A percentile compares a stretch with the other conserved stretches of the same genome.
phyloP scores from a whole-genome alignment of 2,888 invertebrate genomes.

The Latrodectus elegans region DNA sequence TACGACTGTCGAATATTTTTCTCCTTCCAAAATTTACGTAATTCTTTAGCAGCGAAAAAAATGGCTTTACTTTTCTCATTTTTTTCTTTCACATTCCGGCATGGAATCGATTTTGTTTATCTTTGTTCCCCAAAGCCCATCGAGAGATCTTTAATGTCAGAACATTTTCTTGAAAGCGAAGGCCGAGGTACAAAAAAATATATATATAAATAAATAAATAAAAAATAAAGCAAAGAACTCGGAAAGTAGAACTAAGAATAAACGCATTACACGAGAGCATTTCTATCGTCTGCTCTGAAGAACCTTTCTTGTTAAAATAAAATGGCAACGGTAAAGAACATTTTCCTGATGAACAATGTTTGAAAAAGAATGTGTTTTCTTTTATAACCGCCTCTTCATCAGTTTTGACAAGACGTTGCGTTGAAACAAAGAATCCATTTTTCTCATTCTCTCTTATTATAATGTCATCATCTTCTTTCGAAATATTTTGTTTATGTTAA shows the following conservation, averaged over 20 bases:
- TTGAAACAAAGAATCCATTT: not conserved
- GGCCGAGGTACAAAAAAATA: not conserved
- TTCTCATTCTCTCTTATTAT: not conserved
- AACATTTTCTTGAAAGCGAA: constrained; percentile 5
- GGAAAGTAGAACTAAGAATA: constrained; percentile 8
- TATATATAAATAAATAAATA: no score
- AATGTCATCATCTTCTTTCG: not conserved
- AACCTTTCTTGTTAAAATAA: constrained; percentile 28
- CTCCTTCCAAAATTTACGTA: not conserved
- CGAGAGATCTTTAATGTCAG: constrained; percentile 16
- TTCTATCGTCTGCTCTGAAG: constrained; percentile 18
- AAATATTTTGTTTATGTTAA: not conserved
- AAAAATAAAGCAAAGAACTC: not conserved
- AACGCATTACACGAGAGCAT: constrained; percentile 39
- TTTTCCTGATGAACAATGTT: constrained; percentile 37
- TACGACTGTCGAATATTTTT: not conserved
- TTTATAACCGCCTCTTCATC: constrained; percentile 1
- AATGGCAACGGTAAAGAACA: constrained; percentile 28
- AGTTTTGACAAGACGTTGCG: constrained; percentile 1
- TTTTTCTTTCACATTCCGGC: constrained; percentile 16
- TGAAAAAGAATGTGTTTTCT: constrained; percentile 10
- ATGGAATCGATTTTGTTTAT: constrained; percentile 16
- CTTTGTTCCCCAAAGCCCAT: constrained; percentile 20
- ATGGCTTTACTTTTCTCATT: not conserved
- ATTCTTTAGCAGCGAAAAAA: not conserved